Conservation (phyloP, 2,797 vertebrate genomes). For the Platyrinchus mystaceus region DNA sequence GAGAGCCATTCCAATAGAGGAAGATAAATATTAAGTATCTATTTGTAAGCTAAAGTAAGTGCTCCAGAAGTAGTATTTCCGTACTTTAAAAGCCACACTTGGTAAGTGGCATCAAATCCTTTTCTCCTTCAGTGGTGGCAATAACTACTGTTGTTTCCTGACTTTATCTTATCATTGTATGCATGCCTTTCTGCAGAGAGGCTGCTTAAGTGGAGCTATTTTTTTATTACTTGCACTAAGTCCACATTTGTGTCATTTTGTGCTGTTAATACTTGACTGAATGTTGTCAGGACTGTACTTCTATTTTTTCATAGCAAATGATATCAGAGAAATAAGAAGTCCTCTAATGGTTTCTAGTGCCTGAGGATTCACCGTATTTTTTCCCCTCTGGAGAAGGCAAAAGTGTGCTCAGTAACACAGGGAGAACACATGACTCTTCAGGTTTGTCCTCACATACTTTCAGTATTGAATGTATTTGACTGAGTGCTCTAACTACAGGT, state of each 20-base stretch:
- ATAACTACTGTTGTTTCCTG: not conserved
- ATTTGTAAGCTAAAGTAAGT: not conserved
- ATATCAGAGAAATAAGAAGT: not conserved
- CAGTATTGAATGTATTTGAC: not conserved
- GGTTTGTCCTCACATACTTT: not conserved
- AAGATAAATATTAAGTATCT: not conserved
- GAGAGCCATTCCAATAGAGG: not conserved
- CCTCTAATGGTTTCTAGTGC: not conserved
- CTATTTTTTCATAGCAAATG: not conserved
- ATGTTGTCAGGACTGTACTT: not conserved
- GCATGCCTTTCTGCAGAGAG: not conserved
- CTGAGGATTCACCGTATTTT: not conserved
- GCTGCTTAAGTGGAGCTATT: not conserved
- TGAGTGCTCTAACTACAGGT: not conserved
- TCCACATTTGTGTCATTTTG: not conserved
- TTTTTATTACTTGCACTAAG: not conserved
- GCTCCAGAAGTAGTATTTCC: not conserved
- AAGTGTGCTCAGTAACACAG: not conserved
- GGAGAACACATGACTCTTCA: not conserved
- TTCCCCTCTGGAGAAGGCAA: not conserved
- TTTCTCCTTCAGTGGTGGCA: not conserved
- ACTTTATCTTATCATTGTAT: not conserved
- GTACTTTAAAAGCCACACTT: not conserved
- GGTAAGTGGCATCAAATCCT: not conserved
- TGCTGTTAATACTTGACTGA: not conserved